Evolutionary conservation across 2,888 invertebrate species (phyloP), one percentile per base, ranked within the genome.

Genomic region (Mythimna loreyi): DNA sequence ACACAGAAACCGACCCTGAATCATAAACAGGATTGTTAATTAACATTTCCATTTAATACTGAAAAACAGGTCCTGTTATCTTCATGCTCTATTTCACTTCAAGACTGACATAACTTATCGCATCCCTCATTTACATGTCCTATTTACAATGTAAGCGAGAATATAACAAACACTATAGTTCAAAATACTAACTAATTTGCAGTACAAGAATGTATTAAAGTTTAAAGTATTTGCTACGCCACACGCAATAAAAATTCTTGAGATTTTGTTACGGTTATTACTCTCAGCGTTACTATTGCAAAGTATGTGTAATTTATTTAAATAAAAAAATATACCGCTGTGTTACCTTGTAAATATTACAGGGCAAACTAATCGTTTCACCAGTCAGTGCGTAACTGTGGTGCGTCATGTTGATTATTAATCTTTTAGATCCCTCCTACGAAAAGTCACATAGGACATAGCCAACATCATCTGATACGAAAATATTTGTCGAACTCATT

Each of bases 91-190:
- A 78, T 79, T 79, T 79, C 60, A 49, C 49, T 9, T 9, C n/a
- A 36, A 23, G 19, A 67, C 59, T 75, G 75, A 79, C 75, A 78
- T 79, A 79, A 78, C 70, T 78, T 78, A 78, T 78, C 79, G 75
- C 59, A 70, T 75, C 66, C 75, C 56, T 61, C 62, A 79, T 75
- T 67, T 50, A 4, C 75, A 74, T 78, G 63, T 78, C 60, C 79
- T 67, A 79, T 78, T 70, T 66, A 78, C 75, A 75, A 71, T 43
- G 66, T 71, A 43, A 58, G 47, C 52, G 33, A 30, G 47, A 43
- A 23, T 58, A 33, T 55, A 30, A 56, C 45, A 52, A 53, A 58
- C 28, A 62, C 57, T 40, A 43, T 13, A 60, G 50, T 65, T 40
- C 33, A 59, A 36, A 9, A 43, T 33, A 13, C 30, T 50, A 68